Evolutionary conservation across 2,888 invertebrate genomes (phyloP).

Genomic region (Parascotia fuliginaria): DNA sequence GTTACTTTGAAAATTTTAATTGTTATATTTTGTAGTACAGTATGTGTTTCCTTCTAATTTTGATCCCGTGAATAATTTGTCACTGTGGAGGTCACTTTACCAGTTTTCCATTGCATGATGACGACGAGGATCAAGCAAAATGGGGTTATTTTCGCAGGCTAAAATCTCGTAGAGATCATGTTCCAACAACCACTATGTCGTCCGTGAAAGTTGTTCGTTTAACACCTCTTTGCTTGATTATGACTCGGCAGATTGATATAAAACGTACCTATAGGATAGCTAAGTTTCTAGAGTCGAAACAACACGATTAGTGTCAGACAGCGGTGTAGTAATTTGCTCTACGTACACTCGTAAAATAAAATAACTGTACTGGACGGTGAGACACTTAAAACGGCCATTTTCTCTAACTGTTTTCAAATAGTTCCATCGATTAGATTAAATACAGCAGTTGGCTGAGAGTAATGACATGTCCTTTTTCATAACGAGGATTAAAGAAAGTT

Average conservation of each 20-base stretch:
- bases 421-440: no score
- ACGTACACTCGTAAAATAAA: constrained; percentile 10
- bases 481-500: no score
- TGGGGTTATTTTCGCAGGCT: no score
- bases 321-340: constrained; percentile 11
- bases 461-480: no score
- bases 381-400: constrained; percentile 20
- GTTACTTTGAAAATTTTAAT: no score
- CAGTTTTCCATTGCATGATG: no score
- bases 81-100: no score
- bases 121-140: no score
- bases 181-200: not conserved
- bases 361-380: constrained; percentile 6
- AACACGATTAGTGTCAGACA: constrained; percentile 31
- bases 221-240: constrained; percentile 10
- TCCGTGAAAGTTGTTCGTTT: constrained; percentile 14
- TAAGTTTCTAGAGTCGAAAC: constrained; percentile 15
- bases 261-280: constrained; percentile 15
- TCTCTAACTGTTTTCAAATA: constrained; percentile 28
- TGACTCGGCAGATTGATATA: constrained; percentile 18
- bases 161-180: not conserved
- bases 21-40: no score
- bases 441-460: no score
- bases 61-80: no score
- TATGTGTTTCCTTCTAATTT: no score